Base-by-base conservation (phyloP, 2,113 vertebrate species). In the Nerophis lumbriciformis region DNA sequence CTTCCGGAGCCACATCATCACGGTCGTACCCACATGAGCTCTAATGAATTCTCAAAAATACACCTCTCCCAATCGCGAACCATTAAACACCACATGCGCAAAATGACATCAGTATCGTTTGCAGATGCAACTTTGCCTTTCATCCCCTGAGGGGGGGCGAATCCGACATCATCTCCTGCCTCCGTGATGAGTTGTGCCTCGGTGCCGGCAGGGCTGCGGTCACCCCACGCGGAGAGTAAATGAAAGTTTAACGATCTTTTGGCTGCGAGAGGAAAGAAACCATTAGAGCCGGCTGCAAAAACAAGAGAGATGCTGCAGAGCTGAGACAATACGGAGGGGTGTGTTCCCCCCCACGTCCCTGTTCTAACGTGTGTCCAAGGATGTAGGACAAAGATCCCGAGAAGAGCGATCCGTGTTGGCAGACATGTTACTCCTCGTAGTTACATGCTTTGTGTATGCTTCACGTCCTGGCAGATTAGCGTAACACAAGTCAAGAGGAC, bases 221-320 rank as follows among this genome's bases (percentile, higher is more conserved):
- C 76, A 78, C 74, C 71, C 78, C 85, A 88, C 11, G 77, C 59
- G 21, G 83, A 53, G 82, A 80, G 71, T 63, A 86, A 86, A 86
- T 87, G 75, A 82, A 87, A 83, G 60, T 73, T 81, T 84, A 89
- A 87, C 80, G 78, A 83, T 83, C 69, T 77, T 19, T 53, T 53
- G 49, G 59, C 64, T 77, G 74, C 65, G 65, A 55, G 69, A 80
- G 60, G 66, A 76, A 73, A 68, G 71, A 79, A 70, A 61, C 63
- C 75, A 83, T 88, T 87, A 81, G 68, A 72, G 68, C 72, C 65
- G 64, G 69, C 68, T 73, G 72, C 61, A 70, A 68, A 80, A 45
- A 68, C 66, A 67, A 78, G 64, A 64, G 63, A 38, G 50, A 66
- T 77, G 77, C 72, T 78, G 80, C 81, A 84, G 81, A 85, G 82